Percentiles rank a stretch among this genome's conserved stretches.
phyloP scores from a whole-genome alignment of 2,888 invertebrate species.

The Taphrorychus bicolor region DNA sequence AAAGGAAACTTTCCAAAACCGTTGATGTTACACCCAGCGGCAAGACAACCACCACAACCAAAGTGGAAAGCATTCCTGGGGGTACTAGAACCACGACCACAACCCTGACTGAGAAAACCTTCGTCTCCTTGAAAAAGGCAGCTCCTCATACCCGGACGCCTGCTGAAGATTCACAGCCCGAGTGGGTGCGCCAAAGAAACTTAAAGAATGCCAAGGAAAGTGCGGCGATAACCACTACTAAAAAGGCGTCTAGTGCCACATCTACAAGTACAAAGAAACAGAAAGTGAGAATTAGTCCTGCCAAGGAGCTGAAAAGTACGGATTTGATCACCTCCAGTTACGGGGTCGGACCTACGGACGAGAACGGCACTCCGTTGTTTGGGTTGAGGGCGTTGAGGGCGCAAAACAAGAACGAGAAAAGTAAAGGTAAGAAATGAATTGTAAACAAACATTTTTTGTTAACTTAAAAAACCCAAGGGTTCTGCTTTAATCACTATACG shows the following conservation, averaged over 20 bases:
- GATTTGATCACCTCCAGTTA: constrained; percentile 82
- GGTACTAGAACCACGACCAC: constrained; percentile 41
- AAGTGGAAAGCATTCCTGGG: constrained; percentile 57
- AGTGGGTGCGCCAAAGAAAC: constrained; percentile 69
- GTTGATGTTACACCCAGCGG: constrained; percentile 41
- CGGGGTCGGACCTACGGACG: constrained; percentile 83
- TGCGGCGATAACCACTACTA: constrained; percentile 42
- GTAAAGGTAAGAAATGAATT: constrained; percentile 74
- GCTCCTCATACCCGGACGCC: constrained; percentile 57
- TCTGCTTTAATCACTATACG: too few relatives aligned
- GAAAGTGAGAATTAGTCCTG: constrained; percentile 50
- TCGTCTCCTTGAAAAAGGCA: constrained; percentile 51
- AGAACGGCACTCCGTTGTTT: constrained; percentile 79
- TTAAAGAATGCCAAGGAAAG: constrained; percentile 64
- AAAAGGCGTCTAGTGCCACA: constrained; percentile 46
- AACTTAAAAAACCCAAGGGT: too few relatives aligned
- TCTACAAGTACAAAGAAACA: constrained; percentile 45
- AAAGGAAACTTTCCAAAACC: constrained; percentile 37
- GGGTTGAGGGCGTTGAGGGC: constrained; percentile 76
- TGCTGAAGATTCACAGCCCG: constrained; percentile 65
- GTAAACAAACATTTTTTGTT: too few relatives aligned
- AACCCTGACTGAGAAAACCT: constrained; percentile 43
- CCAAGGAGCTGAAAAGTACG: constrained; percentile 58
- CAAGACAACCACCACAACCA: constrained; percentile 44
- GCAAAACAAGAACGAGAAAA: constrained; percentile 67